A percentile compares a stretch with the other conserved stretches of the same genome.
These are phyloP conservation scores for Leucoraja erinaceus DNA, from an alignment of 2,113 vertebrate genomes.

Conservation along the genomic window DNA sequence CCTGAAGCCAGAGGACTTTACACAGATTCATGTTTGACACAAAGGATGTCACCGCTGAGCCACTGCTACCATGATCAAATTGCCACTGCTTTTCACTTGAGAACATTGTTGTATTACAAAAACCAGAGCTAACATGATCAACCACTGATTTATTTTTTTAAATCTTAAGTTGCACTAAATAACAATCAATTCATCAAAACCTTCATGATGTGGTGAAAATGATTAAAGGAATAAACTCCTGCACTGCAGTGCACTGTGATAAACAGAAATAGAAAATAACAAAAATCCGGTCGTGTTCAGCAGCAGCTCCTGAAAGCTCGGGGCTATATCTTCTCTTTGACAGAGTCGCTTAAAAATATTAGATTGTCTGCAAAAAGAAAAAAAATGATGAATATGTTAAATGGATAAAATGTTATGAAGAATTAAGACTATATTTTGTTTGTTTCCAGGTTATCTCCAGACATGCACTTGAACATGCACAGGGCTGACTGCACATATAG, in stretches of 20 bases:
- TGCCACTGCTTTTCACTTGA: too few relatives aligned
- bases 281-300: background rate
- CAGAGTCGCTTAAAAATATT: slow-evolving; percentile 79
- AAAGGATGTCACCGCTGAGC: background rate
- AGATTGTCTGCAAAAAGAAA: slow-evolving; percentile 80
- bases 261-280: slow-evolving; percentile 5
- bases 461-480: too few relatives aligned
- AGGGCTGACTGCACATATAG: too few relatives aligned
- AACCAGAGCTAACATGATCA: background rate
- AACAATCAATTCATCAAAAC: background rate
- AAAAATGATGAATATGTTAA: slow-evolving; percentile 40
- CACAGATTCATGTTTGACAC: background rate
- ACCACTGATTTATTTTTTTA: background rate
- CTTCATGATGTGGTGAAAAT: background rate
- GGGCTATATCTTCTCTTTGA: slow-evolving; percentile 61
- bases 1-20: too few relatives aligned
- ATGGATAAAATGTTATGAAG: background rate
- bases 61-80: background rate
- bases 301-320: background rate
- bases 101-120: background rate
- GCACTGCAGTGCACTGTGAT: background rate
- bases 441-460: background rate
- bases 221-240: background rate
- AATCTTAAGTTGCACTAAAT: background rate
- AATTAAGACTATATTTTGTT: background rate